Percentiles rank a stretch among this genome's conserved stretches.
Evolutionary conservation across 2,888 invertebrate species (phyloP).

Genomic region (Chelonus formosanus): DNA sequence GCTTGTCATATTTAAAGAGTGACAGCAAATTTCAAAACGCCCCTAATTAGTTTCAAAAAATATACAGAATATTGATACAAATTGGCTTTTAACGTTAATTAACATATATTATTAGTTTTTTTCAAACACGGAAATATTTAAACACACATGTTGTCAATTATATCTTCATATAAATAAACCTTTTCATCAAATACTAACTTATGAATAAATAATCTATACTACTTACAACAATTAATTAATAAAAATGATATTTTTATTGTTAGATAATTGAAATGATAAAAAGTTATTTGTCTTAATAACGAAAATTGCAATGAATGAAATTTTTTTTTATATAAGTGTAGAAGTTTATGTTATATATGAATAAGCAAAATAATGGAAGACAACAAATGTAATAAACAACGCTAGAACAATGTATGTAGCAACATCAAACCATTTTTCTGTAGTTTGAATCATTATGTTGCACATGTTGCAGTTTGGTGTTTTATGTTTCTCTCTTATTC

Average conservation of each 20-base stretch:
- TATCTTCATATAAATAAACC: too few species aligned
- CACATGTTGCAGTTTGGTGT: conserved; percentile 33
- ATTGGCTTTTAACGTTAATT: conserved; percentile 50
- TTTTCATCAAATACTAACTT: too few species aligned
- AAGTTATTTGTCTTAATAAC: too few species aligned
- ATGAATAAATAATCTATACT: too few species aligned
- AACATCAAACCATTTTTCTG: conserved; percentile 3
- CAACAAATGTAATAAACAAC: neutral
- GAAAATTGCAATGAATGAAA: too few species aligned
- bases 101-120: conserved; percentile 45
- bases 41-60: conserved; percentile 56
- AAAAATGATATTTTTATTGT: too few species aligned
- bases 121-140: too few species aligned
- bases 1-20: conserved; percentile 30
- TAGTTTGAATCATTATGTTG: conserved; percentile 1
- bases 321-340: too few species aligned
- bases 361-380: neutral
- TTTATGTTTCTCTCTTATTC: conserved; percentile 36
- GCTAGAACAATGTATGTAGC: neutral
- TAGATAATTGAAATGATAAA: too few species aligned
- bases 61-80: conserved; percentile 57
- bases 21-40: conserved; percentile 51
- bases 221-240: too few species aligned
- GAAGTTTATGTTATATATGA: neutral
- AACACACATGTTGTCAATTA: too few species aligned